Evolutionary conservation across 2,888 invertebrate species (phyloP).

Genomic region (Andrena praecox): DNA sequence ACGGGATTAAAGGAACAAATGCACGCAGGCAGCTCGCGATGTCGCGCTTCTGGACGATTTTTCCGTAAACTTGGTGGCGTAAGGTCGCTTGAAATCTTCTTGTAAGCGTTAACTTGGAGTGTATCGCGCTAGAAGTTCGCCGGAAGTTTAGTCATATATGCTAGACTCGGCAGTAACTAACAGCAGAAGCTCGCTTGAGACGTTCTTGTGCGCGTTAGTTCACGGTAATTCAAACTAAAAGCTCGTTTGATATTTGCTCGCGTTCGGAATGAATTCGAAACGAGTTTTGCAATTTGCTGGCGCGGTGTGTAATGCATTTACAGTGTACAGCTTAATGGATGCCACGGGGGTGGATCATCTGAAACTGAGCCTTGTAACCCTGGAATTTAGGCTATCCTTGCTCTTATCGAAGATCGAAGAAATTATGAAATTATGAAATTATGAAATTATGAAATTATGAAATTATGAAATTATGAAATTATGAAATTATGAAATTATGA

Average conservation of each 20-base stretch:
- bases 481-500: too few species aligned
- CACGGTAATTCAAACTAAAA: constrained; percentile 33
- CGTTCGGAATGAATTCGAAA: constrained; percentile 33
- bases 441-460: too few species aligned
- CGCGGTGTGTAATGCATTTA: constrained; percentile 1
- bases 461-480: too few species aligned
- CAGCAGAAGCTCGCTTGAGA: constrained; percentile 19
- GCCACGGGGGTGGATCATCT: constrained; percentile 3
- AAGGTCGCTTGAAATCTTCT: constrained; percentile 22
- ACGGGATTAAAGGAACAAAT: background rate
- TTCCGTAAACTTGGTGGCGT: constrained; percentile 14
- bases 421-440: too few species aligned
- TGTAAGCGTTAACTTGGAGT: constrained; percentile 18
- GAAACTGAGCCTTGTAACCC: background rate
- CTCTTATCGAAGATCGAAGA: background rate
- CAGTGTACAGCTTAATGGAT: background rate
- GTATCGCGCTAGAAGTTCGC: constrained; percentile 35
- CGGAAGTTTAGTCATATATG: constrained; percentile 50
- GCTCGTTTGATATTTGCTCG: constrained; percentile 42
- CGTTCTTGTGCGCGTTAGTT: constrained; percentile 33
- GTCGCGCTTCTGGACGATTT: constrained; percentile 9
- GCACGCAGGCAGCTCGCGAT: background rate
- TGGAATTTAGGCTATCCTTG: background rate
- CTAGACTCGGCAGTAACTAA: constrained; percentile 29
- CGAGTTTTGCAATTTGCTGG: constrained; percentile 29